Conservation (phyloP, 2,888 invertebrate species). For the Aporophyla nigra region DNA sequence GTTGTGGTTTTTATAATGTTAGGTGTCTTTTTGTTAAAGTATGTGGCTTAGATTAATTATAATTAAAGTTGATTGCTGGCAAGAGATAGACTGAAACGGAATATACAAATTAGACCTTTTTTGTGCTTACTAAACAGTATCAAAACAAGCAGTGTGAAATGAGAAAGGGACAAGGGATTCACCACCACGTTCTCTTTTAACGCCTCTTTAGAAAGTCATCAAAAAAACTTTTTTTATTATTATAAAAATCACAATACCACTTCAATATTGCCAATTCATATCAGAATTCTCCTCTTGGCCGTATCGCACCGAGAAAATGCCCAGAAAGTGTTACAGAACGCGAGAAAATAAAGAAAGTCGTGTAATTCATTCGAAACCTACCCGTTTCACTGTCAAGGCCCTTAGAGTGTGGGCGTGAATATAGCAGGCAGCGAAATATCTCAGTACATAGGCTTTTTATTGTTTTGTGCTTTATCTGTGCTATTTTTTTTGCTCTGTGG, state of each 20-base stretch:
- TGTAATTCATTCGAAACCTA: constrained; percentile 67
- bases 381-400: constrained; percentile 73
- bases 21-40: not conserved
- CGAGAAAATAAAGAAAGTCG: constrained; percentile 62
- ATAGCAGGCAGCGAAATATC: constrained; percentile 62
- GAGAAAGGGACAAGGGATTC: no score
- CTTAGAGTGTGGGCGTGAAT: constrained; percentile 64
- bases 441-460: constrained; percentile 56
- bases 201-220: not conserved
- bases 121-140: not conserved
- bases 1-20: not conserved
- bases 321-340: constrained; percentile 48
- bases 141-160: not conserved
- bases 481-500: constrained; percentile 49
- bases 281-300: constrained; percentile 19
- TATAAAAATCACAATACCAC: not conserved
- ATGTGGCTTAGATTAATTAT: not conserved
- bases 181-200: not conserved
- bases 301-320: constrained; percentile 46
- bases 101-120: no score
- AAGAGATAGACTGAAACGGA: not conserved
- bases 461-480: constrained; percentile 54
- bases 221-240: no score
- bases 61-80: not conserved
- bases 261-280: constrained; percentile 23